These are phyloP conservation scores for Syngnathus acus DNA, from an alignment of 2,797 vertebrate species.

Conservation along the genomic window DNA sequence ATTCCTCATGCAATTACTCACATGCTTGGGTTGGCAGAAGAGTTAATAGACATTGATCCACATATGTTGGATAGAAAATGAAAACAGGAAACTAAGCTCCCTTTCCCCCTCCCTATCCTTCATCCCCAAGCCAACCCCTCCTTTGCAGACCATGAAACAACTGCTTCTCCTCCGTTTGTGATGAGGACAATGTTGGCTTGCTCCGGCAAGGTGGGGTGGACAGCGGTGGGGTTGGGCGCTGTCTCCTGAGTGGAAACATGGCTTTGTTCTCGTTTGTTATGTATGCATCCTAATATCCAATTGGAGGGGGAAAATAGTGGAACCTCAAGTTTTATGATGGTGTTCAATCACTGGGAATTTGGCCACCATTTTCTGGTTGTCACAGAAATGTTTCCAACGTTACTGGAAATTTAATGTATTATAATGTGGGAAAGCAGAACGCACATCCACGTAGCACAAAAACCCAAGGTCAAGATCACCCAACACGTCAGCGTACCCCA, in stretches of 20 bases:
- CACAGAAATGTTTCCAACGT: neutral
- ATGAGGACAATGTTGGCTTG: conserved; percentile 6
- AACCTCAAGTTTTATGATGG: neutral
- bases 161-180: conserved; percentile 16
- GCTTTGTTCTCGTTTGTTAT: neutral
- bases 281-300: neutral
- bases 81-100: conserved; percentile 17
- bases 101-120: neutral
- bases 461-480: neutral
- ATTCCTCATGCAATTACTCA: conserved; percentile 42
- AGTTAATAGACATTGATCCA: conserved; percentile 55
- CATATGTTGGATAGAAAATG: conserved; percentile 19
- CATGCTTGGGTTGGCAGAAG: conserved; percentile 26
- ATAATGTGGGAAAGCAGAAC: neutral
- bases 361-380: conserved; percentile 1
- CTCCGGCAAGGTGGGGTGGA: neutral
- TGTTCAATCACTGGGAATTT: neutral
- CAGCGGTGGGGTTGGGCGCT: neutral
- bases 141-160: conserved; percentile 9
- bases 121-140: neutral
- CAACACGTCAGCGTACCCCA: neutral
- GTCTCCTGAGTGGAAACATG: neutral
- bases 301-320: neutral
- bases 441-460: neutral
- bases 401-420: neutral